A percentile compares a stretch with the other conserved stretches of the same genome.
Conservation (phyloP, 1,140 invertebrate species). For the Drosophila trapezifrons region DNA sequence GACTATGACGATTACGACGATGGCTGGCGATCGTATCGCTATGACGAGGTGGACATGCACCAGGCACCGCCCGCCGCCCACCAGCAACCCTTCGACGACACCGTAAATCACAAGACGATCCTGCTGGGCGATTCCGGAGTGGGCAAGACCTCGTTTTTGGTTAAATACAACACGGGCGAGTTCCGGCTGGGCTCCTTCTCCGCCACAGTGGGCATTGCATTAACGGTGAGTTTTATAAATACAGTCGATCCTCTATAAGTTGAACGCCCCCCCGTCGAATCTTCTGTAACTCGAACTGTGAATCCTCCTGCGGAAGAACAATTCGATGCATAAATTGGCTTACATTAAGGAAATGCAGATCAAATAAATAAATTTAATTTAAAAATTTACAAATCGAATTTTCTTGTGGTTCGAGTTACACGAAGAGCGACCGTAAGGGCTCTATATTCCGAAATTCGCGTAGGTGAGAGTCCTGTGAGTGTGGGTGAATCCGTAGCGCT, state of each 20-base stretch:
- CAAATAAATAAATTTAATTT: not conserved
- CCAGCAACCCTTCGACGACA: slow-evolving; percentile 77
- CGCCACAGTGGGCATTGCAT: slow-evolving; percentile 97
- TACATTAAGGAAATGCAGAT: not conserved
- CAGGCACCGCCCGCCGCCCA: slow-evolving; percentile 44
- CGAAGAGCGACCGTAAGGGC: not conserved
- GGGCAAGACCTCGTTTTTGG: slow-evolving; percentile 96
- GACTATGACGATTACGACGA: slow-evolving; percentile 73
- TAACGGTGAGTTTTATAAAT: slow-evolving; percentile 85
- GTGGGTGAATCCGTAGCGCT: slow-evolving; percentile 28
- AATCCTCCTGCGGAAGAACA: too few relatives aligned
- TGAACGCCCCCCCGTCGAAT: not conserved
- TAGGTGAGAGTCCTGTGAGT: slow-evolving; percentile 12
- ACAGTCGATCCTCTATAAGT: not conserved
- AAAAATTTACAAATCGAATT: not conserved
- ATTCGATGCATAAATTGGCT: too few relatives aligned
- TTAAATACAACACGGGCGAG: slow-evolving; percentile 97
- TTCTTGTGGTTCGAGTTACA: slow-evolving; percentile 9
- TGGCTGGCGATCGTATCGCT: slow-evolving; percentile 83
- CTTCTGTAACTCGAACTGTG: slow-evolving; percentile 17
- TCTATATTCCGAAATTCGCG: not conserved
- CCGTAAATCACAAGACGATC: slow-evolving; percentile 82
- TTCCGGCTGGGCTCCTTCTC: slow-evolving; percentile 97
- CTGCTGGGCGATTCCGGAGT: slow-evolving; percentile 95
- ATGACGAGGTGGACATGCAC: slow-evolving; percentile 82